Percentiles rank a stretch among this genome's conserved stretches.
Evolutionary conservation across 2,888 invertebrate genomes (phyloP).

Genomic region (Patella ulyssiponensis): DNA sequence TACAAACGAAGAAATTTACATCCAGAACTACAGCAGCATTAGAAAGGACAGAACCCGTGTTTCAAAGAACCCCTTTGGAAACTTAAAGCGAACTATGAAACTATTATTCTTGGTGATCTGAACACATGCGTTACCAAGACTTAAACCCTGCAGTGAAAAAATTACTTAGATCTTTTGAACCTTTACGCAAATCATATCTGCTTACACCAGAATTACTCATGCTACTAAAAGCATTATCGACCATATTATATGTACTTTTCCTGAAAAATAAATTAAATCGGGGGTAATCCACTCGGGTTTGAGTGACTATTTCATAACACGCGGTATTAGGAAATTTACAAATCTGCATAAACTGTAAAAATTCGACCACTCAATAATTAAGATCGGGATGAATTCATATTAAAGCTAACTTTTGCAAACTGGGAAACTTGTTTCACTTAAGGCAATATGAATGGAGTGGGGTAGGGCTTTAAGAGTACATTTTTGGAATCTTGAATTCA

Average conservation of each 20-base stretch:
- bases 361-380: no score
- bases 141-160: neutral
- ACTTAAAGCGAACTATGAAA: neutral
- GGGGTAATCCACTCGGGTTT: neutral
- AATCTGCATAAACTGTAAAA: neutral
- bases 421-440: no score
- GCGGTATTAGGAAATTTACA: neutral
- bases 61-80: neutral
- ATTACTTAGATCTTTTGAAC: neutral
- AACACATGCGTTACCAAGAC: neutral
- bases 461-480: no score
- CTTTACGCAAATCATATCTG: neutral
- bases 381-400: no score
- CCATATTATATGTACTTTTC: neutral
- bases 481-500: no score
- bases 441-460: no score
- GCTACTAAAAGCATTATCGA: neutral
- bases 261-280: neutral
- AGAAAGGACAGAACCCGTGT: slow-evolving; percentile 22
- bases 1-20: neutral
- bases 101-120: neutral
- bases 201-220: neutral
- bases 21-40: neutral
- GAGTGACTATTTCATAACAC: neutral
- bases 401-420: no score